Base-by-base conservation (phyloP, 2,888 invertebrate genomes). In the Oscheius onirici region DNA sequence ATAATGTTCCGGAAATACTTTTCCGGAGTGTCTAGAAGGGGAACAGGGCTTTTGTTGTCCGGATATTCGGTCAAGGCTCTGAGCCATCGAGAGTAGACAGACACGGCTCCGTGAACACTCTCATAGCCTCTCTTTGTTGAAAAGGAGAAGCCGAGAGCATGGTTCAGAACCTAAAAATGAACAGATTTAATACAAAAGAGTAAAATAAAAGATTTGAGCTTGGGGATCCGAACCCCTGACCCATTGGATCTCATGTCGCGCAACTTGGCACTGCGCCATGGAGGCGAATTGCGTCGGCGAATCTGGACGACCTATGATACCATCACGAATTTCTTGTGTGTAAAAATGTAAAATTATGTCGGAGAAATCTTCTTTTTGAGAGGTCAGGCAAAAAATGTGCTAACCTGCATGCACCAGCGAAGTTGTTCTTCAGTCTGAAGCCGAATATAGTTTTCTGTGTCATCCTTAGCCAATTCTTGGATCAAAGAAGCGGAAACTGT, bases 331-430 rank as follows among this genome's bases (percentile, higher is more conserved):
- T n/a, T n/a, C n/a, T n/a, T n/a, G n/a, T n/a, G n/a, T n/a, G n/a
- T n/a, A n/a, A n/a, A n/a, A n/a, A n/a, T n/a, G n/a, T n/a, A n/a
- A n/a, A n/a, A n/a, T n/a, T n/a, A n/a, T n/a, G n/a, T n/a, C n/a
- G n/a, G n/a, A n/a, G n/a, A n/a, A n/a, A n/a, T n/a, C n/a, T n/a
- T n/a, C n/a, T n/a, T n/a, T n/a, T n/a, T n/a, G n/a, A 43, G 10
- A 43, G 43, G 13, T 11, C 10, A 43, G 43, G 43, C 8, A 43
- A 17, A 17, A 17, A 17, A 17, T 8, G 51, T n/a, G 34, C 26
- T 8, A 51, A 85, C 86, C 79, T 84, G 86, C 85, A 86, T 86
- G 54, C 83, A 75, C 86, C 86, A 86, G 75, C 84, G 78, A 17
- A 86, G 67, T 26, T 86, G 83, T 22, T 77, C 78, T n/a, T 86